Conservation (phyloP, 2,113 vertebrate genomes). For the Austrofundulus limnaeus region DNA sequence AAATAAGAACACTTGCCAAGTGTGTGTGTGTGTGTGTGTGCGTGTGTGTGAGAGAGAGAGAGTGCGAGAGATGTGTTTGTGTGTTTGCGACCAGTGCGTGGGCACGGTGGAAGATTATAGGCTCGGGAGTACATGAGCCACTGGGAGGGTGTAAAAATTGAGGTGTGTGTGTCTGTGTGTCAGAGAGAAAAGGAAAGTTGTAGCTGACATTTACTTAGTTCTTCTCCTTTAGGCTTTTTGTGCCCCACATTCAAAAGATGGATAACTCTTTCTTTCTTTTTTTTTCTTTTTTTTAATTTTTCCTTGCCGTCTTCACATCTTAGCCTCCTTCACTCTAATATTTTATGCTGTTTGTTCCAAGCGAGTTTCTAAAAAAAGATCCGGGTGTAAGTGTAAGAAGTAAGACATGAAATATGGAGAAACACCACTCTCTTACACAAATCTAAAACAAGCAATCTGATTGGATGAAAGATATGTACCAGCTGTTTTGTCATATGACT, state of each 20-base stretch:
- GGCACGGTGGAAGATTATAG: constrained; percentile 60
- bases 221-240: constrained; percentile 66
- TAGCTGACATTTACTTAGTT: constrained; percentile 71
- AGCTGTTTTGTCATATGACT: constrained; percentile 9
- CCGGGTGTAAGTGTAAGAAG: constrained; percentile 11
- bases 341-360: constrained; percentile 22
- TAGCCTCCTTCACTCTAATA: constrained; percentile 16
- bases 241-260: constrained; percentile 66
- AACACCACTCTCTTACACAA: background rate
- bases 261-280: constrained; percentile 28
- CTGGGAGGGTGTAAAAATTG: constrained; percentile 47
- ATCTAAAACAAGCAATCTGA: background rate
- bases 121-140: constrained; percentile 43
- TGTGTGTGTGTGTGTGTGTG: constrained; percentile 28
- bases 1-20: constrained; percentile 67
- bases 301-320: constrained; percentile 19
- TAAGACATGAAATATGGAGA: constrained; percentile 17
- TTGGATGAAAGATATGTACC: background rate
- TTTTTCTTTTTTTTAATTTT: constrained; percentile 38
- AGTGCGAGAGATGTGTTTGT: constrained; percentile 3
- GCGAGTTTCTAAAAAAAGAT: constrained; percentile 10
- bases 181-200: constrained; percentile 33
- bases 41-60: too few species aligned
- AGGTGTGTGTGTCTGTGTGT: constrained; percentile 42
- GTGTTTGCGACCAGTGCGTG: constrained; percentile 50